Conservation (phyloP, 2,888 invertebrate species). For the Hydrotaea diabolus region DNA sequence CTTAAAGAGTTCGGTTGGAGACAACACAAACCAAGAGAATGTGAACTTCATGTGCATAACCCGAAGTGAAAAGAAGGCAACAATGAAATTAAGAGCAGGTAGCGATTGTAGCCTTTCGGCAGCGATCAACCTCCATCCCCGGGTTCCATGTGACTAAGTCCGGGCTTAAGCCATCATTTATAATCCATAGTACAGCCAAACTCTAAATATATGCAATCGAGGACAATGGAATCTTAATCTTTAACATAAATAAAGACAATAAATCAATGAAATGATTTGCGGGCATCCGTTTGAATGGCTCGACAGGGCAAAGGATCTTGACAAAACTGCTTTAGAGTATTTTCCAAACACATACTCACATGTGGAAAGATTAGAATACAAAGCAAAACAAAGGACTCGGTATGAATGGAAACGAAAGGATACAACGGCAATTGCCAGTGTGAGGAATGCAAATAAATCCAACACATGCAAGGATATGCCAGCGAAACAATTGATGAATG, state of each 20-base stretch:
- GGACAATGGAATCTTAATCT: constrained; percentile 56
- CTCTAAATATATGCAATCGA: constrained; percentile 63
- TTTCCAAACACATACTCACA: neutral
- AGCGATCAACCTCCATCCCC: neutral
- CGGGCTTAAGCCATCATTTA: neutral
- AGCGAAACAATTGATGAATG: neutral
- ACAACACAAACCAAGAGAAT: neutral
- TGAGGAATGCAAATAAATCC: neutral
- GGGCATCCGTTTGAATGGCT: neutral
- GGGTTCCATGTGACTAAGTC: too few species aligned
- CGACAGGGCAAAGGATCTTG: neutral
- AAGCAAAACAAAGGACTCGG: neutral
- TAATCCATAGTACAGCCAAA: constrained; percentile 18
- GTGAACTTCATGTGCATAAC: neutral
- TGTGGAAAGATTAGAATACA: neutral
- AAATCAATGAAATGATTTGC: constrained; percentile 54
- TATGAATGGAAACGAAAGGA: neutral
- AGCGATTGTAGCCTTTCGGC: neutral
- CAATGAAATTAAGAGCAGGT: neutral
- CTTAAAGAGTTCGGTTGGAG: neutral
- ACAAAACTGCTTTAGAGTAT: neutral
- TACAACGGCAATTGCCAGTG: neutral
- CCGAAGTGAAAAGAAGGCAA: neutral
- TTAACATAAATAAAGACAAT: constrained; percentile 56
- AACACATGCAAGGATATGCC: neutral